phyloP scores from a whole-genome alignment of 2,797 vertebrate species.

The Danio kyathit region DNA sequence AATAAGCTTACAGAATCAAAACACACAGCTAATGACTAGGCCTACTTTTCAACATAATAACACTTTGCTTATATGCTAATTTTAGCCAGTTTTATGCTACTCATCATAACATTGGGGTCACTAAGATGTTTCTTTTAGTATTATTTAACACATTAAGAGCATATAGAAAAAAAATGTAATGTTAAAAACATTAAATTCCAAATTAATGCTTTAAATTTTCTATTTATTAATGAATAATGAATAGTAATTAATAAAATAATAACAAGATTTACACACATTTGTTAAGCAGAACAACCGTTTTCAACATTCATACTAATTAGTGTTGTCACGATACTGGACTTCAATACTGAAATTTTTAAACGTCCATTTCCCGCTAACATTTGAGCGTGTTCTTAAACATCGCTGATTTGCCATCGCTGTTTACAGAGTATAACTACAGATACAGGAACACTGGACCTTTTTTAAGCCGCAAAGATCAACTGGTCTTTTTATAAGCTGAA shows the following conservation, averaged over 20 bases:
- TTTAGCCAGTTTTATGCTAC: neutral
- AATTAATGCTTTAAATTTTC: neutral
- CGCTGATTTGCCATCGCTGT: too few species aligned
- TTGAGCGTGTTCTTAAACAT: too few species aligned
- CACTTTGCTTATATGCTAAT: neutral
- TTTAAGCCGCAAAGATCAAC: too few species aligned
- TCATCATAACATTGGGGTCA: neutral
- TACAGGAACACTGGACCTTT: too few species aligned
- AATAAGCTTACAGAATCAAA: constrained; percentile 5
- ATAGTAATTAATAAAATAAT: neutral
- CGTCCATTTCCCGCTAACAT: too few species aligned
- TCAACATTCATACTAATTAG: too few species aligned
- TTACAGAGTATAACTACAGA: too few species aligned
- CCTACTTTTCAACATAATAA: neutral
- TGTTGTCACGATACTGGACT: too few species aligned
- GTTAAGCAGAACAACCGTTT: too few species aligned
- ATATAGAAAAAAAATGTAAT: neutral
- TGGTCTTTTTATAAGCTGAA: too few species aligned
- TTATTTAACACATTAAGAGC: neutral
- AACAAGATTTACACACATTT: too few species aligned
- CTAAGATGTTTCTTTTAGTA: neutral
- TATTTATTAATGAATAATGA: neutral
- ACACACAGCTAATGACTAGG: neutral
- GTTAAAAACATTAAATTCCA: neutral
- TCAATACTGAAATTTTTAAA: too few species aligned